Evolutionary conservation across 2,113 vertebrate species (phyloP), one percentile per base, ranked within the genome.

Genomic region (Pao palembangensis): DNA sequence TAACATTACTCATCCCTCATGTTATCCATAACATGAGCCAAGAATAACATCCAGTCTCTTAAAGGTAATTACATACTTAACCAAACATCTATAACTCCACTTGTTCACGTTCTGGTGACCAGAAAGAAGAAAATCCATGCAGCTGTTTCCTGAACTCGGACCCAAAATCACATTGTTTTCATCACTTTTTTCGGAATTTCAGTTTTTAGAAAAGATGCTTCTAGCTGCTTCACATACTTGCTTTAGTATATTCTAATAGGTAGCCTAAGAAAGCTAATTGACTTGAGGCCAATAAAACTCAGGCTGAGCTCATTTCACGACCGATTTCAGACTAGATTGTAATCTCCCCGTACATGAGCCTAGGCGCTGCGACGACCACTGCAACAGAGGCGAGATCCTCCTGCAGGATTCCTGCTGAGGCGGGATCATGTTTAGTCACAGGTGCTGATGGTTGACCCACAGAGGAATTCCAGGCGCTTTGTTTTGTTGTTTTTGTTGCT

Each of bases 381-480:
- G 14, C 16, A 17, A 6, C 43, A 17, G 43, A 44, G 43, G 43
- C 4, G 43, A 44, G 52, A 42, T 53, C 38, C 16, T 57, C 51
- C 1, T 16, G 41, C 23, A 20, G 34, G 54, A 72, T 70, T 64
- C 65, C 63, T 51, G 48, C 71, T 15, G 21, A 44, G 71, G 72
- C 54, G 56, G 73, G 51, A 62, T 55, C 2, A 20, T 43, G n/a
- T 56, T 60, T 17, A 69, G 70, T 67, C 61, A 46, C 17, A 1
- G 61, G 28, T 62, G 51, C 58, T 61, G 20, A 19, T 7, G 41
- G 46, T 44, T 51, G 55, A 71, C 2, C 25, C 49, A 28, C 17
- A 47, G 55, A 70, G 56, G 67, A 82, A 76, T 82, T 73, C 59
- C 75, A 64, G 59, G 51, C 46, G 73, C 61, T 73, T 42, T 31